A percentile compares a stretch with the other conserved stretches of the same genome.
Conservation (phyloP, 1,140 invertebrate genomes). For the Pseudomyrmex flavicornis region DNA sequence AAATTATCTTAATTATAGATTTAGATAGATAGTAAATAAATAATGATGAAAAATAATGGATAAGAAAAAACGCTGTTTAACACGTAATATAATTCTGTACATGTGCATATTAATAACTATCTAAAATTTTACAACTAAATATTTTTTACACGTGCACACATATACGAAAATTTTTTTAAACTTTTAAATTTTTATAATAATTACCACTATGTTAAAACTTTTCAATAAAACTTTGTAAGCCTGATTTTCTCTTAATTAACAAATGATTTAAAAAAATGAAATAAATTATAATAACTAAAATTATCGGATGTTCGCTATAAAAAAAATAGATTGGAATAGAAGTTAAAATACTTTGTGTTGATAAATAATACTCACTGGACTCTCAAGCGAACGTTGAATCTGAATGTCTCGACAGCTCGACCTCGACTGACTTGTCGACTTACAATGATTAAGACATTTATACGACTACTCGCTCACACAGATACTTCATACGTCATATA, state of each 20-base stretch:
- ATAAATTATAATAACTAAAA: neutral
- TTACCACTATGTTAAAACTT: constrained; percentile 1
- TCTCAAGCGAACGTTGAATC: neutral
- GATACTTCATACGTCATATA: neutral
- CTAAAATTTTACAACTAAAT: too few species aligned
- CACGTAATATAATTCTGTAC: too few species aligned
- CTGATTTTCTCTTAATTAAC: constrained; percentile 7
- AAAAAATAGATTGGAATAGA: neutral
- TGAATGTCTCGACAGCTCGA: constrained; percentile 47
- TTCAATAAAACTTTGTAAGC: neutral
- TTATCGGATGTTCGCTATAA: neutral
- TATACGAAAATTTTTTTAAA: neutral
- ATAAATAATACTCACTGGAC: constrained; percentile 48
- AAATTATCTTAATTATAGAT: constrained; percentile 22
- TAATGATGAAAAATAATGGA: too few species aligned
- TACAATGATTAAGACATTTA: constrained; percentile 60
- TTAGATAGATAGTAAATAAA: too few species aligned
- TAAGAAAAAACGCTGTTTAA: too few species aligned
- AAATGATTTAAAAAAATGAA: neutral
- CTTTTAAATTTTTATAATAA: constrained; percentile 1
- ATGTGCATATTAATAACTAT: too few species aligned
- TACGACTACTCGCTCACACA: constrained; percentile 44
- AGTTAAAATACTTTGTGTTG: neutral
- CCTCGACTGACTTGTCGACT: constrained; percentile 63
- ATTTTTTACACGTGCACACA: too few species aligned